phyloP scores from a whole-genome alignment of 92 coral and sea anemone genomes.

The Anthopleura xanthogrammica region DNA sequence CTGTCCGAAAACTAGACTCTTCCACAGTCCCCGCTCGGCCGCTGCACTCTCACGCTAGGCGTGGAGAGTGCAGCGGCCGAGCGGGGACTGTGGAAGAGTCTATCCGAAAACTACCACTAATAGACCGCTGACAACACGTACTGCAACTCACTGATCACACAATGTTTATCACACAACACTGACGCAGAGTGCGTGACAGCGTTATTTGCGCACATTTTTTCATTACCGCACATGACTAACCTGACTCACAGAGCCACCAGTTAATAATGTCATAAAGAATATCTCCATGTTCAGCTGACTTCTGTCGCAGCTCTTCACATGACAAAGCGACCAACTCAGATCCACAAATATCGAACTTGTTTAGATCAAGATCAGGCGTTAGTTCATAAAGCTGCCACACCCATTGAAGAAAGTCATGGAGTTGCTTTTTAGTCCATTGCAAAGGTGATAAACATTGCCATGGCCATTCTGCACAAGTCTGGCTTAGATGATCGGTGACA shows the following conservation, averaged over 20 bases:
- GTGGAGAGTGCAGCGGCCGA: too few relatives aligned
- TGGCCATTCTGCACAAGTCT: constrained; percentile 14
- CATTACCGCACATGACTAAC: constrained; percentile 20
- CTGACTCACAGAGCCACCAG: constrained; percentile 30
- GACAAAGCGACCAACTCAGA: constrained; percentile 45
- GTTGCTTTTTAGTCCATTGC: constrained; percentile 25
- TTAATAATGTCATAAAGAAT: constrained; percentile 20
- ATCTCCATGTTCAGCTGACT: constrained; percentile 47
- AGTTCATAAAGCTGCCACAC: constrained; percentile 26
- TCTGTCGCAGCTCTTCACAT: constrained; percentile 39
- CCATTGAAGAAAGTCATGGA: constrained; percentile 25
- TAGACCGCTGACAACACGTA: neutral
- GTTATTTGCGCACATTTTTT: neutral
- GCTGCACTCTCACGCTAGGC: too few relatives aligned
- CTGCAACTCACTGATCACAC: neutral
- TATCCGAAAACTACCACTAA: too few relatives aligned
- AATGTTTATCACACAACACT: neutral
- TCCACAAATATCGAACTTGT: constrained; percentile 43
- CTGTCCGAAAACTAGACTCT: neutral
- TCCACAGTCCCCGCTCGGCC: too few relatives aligned
- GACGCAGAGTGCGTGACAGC: neutral
- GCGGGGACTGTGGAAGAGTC: too few relatives aligned
- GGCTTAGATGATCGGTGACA: neutral
- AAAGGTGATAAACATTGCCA: neutral
- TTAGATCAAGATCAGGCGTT: neutral